A percentile compares a stretch with the other conserved stretches of the same genome.
phyloP scores from a whole-genome alignment of 2,888 invertebrate genomes.

The Rhyacophila evoluta region DNA sequence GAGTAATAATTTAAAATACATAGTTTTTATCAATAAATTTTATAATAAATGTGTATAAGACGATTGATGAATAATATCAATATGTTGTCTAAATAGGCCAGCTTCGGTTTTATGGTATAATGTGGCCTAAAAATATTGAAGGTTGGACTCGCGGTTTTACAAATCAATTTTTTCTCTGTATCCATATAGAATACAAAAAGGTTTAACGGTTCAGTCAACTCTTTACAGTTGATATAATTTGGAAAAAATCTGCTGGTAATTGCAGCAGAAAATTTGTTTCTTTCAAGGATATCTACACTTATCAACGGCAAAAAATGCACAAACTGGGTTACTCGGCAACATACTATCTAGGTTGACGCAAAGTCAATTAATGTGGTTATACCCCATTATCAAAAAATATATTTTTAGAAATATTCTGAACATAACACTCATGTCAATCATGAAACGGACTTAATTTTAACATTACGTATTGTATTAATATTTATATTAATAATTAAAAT shows the following conservation, averaged over 20 bases:
- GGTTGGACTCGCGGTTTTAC: slow-evolving; percentile 7
- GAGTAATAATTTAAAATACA: no score
- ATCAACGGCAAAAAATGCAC: not conserved
- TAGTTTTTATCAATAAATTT: no score
- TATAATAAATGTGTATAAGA: no score
- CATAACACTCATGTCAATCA: no score
- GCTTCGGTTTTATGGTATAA: not conserved
- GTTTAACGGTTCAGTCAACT: slow-evolving; percentile 21
- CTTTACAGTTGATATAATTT: not conserved
- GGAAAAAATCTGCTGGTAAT: not conserved
- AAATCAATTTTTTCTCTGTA: not conserved
- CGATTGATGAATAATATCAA: no score
- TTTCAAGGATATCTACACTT: slow-evolving; percentile 1
- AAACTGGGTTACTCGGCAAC: not conserved
- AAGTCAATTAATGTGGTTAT: not conserved
- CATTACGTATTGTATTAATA: no score
- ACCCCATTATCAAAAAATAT: not conserved
- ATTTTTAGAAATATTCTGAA: no score
- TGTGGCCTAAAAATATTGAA: not conserved
- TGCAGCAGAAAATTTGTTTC: not conserved
- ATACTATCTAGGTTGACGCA: not conserved
- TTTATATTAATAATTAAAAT: no score
- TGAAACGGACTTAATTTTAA: no score
- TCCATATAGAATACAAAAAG: not conserved
- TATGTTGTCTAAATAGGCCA: no score